Base-by-base conservation (phyloP, 2,888 invertebrate species). In the Andricus curvator region DNA sequence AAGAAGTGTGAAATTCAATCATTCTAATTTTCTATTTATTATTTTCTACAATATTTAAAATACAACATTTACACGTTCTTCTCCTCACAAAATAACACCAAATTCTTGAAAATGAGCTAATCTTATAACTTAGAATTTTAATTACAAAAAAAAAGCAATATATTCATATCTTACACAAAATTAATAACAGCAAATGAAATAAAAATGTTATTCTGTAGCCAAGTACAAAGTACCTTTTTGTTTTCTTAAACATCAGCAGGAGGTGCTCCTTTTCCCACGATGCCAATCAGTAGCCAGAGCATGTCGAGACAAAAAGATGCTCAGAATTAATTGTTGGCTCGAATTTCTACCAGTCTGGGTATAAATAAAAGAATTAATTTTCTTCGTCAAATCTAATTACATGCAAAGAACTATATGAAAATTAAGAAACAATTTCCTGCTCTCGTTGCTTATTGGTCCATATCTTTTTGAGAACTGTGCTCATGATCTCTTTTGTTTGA, bases 31-130 rank as follows among this genome's bases (percentile, higher is more conserved):
- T 22, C 56, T 22, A 60, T 56, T n/a, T 56, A 20, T 56, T 3
- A n/a, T 56, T 20, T n/a, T n/a, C 17, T n/a, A 9, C 0, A 56
- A 56, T n/a, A 20, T 78, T 56, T 66, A 79, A 83, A 84, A 80
- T 80, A 80, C 68, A 78, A 84, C 82, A 79, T 67, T 82, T 82
- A 15, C 44, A 13, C 15, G 44, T 44, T 44, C 4, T 44, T 44
- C 13, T 41, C 4, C 2, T 44, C 15, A 44, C 15, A 44, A 41
- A 41, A 41, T 41, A 13, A 41, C 41, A 13, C 13, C 2, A 17
- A 17, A 17, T 17, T 48, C 17, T 17, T 48, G 17, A 48, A 48
- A 48, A 17, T 48, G 15, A 44, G 44, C 2, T 44, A 44, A 15
- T 44, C 4, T 15, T 1, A 44, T 44, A 44, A 44, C 4, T 15